Base-by-base conservation (phyloP, 2,113 vertebrate species). In the Lepus timidus region DNA sequence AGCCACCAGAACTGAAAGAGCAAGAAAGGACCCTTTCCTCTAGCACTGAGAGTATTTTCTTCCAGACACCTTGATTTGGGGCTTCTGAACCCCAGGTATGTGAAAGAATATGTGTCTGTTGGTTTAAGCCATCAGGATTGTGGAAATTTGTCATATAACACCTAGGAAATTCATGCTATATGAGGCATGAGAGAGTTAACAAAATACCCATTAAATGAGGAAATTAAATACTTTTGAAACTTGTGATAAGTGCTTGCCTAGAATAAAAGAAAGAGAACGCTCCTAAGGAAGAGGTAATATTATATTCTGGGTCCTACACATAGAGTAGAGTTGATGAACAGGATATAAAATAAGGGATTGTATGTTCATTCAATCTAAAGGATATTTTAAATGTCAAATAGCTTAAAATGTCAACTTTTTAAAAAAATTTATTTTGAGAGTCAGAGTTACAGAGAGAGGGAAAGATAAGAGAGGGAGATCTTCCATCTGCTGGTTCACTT, bases 321-420 rank as follows among this genome's bases (percentile, higher is more conserved):
- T 91, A 74, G 16, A 92, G 3, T 27, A 82, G 13, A 5, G 13
- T 13, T 80, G 19, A 64, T 13, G 82, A 81, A 82, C 8, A n/a
- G 16, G 12, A 71, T 71, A 29, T 82, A 64, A 67, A 49, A 39
- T 62, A 89, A 0, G 14, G 13, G 7, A 11, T 3, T 80, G 9
- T 19, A 62, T 81, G 76, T 20, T 62, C 85, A 90, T 70, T 76
- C 68, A 85, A 22, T 6, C 3, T 76, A 76, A 29, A 76, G 3
- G 27, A 74, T 51, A 49, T 85, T 75, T 88, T 58, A 44, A 73
- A 88, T 33, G 22, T 20, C 25, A 94, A 91, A 39, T 61, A 31
- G 49, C 74, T 89, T 89, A 85, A 92, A 80, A 33, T 78, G 20
- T 61, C 20, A 94, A 80, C 6, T 71, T 64, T 31, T 82, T 55